Conservation (phyloP, 2,797 vertebrate species). For the Rhinella marina region DNA sequence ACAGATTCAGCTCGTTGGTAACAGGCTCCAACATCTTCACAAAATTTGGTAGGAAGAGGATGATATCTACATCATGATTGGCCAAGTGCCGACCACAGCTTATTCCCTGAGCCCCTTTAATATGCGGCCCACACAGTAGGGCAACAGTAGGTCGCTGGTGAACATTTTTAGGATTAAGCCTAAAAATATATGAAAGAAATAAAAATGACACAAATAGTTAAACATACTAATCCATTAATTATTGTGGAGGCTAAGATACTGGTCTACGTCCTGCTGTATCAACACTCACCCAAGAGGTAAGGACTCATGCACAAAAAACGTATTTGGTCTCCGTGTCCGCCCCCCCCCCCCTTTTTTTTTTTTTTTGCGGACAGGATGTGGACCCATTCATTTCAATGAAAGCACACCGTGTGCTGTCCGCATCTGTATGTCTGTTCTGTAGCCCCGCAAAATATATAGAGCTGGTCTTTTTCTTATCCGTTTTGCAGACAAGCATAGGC, state of each 20-base stretch:
- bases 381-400: too few species aligned
- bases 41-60: conserved; percentile 95
- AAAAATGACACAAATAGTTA: not conserved
- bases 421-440: too few species aligned
- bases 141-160: conserved; percentile 95
- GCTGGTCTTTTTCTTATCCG: too few species aligned
- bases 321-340: too few species aligned
- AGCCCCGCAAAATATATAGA: too few species aligned
- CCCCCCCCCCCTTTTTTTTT: too few species aligned
- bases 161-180: conserved; percentile 96
- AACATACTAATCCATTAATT: not conserved
- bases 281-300: not conserved
- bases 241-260: not conserved
- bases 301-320: too few species aligned
- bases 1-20: conserved; percentile 90
- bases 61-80: conserved; percentile 94
- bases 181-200: conserved; percentile 65
- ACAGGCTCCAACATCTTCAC: conserved; percentile 97
- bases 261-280: not conserved
- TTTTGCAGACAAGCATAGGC: too few species aligned
- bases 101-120: conserved; percentile 97
- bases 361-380: too few species aligned
- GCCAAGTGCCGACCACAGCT: conserved; percentile 95
- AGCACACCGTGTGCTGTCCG: too few species aligned
- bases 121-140: conserved; percentile 91